These are phyloP conservation scores for Branchinecta lindahli DNA, from an alignment of 1,140 invertebrate genomes.

Conservation along the genomic window DNA sequence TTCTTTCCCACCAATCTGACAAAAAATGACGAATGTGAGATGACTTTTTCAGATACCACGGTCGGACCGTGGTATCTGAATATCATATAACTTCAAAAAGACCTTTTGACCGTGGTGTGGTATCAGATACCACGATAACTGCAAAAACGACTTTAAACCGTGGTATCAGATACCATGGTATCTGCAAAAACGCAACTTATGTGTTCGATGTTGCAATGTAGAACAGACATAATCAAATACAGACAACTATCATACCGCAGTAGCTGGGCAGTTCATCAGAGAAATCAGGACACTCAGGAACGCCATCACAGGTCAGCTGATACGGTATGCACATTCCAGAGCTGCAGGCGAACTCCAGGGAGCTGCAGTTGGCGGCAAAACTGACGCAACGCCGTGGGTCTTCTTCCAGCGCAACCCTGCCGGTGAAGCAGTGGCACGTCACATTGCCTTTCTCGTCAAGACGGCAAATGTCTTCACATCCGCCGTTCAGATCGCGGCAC, in stretches of 20 bases:
- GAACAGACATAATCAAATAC: too few relatives aligned
- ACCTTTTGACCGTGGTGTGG: too few relatives aligned
- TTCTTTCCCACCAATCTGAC: too few relatives aligned
- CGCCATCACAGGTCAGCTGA: conserved; percentile 57
- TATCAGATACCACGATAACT: too few relatives aligned
- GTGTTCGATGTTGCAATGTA: too few relatives aligned
- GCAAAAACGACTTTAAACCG: too few relatives aligned
- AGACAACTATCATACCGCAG: conserved; percentile 28
- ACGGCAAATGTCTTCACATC: conserved; percentile 53
- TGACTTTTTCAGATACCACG: too few relatives aligned
- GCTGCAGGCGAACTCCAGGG: conserved; percentile 37
- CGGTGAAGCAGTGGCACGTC: conserved; percentile 44
- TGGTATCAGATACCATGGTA: too few relatives aligned
- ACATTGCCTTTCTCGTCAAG: conserved; percentile 38
- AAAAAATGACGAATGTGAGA: too few relatives aligned
- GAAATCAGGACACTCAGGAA: conserved; percentile 50
- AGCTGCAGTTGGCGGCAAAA: conserved; percentile 30
- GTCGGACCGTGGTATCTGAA: too few relatives aligned
- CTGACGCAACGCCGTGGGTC: conserved; percentile 36
- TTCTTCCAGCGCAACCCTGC: conserved; percentile 36
- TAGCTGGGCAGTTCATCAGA: conserved; percentile 49
- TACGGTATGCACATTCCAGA: conserved; percentile 54
- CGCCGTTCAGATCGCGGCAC: conserved; percentile 51
- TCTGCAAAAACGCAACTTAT: too few relatives aligned
- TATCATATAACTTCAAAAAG: too few relatives aligned